phyloP scores from a whole-genome alignment of 2,113 vertebrate genomes.

The Scophthalmus maximus region DNA sequence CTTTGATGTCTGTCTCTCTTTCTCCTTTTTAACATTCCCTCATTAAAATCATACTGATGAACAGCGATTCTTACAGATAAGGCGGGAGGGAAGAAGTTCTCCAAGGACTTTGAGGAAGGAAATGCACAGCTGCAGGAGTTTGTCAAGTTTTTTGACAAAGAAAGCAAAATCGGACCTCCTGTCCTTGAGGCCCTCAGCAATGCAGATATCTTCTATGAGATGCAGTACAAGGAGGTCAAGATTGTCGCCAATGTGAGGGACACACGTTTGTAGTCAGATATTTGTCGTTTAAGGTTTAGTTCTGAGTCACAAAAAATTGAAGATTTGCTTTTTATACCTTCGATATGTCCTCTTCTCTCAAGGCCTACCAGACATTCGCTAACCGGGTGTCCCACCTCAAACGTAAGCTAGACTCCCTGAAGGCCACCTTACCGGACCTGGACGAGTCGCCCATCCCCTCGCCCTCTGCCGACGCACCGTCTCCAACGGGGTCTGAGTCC shows the following conservation, averaged over 20 bases:
- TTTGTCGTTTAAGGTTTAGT: no score
- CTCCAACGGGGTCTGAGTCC: slow-evolving; percentile 94
- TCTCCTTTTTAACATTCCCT: background rate
- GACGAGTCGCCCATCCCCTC: slow-evolving; percentile 96
- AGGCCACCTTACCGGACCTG: slow-evolving; percentile 89
- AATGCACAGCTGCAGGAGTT: slow-evolving; percentile 95
- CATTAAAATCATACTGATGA: background rate
- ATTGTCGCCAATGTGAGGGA: slow-evolving; percentile 93
- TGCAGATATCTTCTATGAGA: slow-evolving; percentile 96
- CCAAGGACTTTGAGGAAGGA: slow-evolving; percentile 96
- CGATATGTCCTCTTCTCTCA: slow-evolving; percentile 1
- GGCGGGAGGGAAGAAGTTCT: slow-evolving; percentile 96
- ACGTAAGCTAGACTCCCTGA: slow-evolving; percentile 93
- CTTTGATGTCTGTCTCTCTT: background rate
- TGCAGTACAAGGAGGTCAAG: slow-evolving; percentile 97
- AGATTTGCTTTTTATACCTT: background rate
- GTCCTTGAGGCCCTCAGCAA: slow-evolving; percentile 90
- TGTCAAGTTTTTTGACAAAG: slow-evolving; percentile 90
- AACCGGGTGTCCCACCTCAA: slow-evolving; percentile 95
- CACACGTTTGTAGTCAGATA: background rate
- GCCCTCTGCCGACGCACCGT: slow-evolving; percentile 92
- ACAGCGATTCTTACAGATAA: slow-evolving; percentile 85
- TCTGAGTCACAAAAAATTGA: background rate
- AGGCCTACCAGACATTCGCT: slow-evolving; percentile 98
- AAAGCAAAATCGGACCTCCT: slow-evolving; percentile 86